A percentile compares a stretch with the other conserved stretches of the same genome.
These are phyloP conservation scores for Meteorus colon DNA, from an alignment of 2,888 invertebrate species.

Conservation along the genomic window DNA sequence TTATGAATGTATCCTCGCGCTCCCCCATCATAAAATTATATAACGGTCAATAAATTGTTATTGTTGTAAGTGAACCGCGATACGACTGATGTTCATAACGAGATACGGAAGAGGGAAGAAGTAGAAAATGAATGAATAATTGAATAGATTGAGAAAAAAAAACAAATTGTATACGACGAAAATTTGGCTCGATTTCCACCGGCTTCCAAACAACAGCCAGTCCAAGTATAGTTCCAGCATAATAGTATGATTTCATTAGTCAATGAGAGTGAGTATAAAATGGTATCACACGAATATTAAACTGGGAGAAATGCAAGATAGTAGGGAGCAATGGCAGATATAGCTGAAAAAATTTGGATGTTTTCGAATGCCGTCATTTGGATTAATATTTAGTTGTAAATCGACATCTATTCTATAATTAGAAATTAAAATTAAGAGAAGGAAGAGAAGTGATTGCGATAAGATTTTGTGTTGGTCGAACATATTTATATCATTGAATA, in stretches of 20 bases:
- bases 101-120: neutral
- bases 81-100: neutral
- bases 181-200: conserved; percentile 33
- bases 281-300: neutral
- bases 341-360: neutral
- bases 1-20: neutral
- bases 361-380: neutral
- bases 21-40: neutral
- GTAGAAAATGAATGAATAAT: neutral
- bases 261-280: too few species aligned
- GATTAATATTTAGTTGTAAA: conserved; percentile 10
- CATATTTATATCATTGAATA: neutral
- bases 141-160: conserved; percentile 2
- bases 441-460: conserved; percentile 1
- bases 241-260: too few species aligned
- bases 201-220: conserved; percentile 2
- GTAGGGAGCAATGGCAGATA: neutral
- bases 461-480: neutral
- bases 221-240: neutral
- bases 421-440: neutral
- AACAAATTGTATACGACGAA: conserved; percentile 17
- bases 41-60: conserved; percentile 17
- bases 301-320: neutral
- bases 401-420: neutral
- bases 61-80: neutral